Evolutionary conservation across 2,888 invertebrate species (phyloP), one percentile per base, ranked within the genome.

Genomic region (Lordiphosa andalusiaca): DNA sequence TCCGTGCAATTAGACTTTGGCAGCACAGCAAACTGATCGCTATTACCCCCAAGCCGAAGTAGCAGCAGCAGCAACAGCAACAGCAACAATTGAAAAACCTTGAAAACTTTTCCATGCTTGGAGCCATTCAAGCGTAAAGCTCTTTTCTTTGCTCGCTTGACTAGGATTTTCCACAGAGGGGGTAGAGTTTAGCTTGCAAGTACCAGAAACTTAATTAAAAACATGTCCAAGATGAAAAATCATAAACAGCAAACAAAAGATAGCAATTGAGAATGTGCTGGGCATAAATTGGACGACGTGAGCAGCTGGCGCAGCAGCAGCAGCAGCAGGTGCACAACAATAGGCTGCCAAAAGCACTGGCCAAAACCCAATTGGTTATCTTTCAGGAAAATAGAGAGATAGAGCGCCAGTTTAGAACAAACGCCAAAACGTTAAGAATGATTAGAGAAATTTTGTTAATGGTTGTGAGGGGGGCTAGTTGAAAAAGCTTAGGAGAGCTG

Each of bases 1-100:
- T 81, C 80, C 80, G 71, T 75, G 80, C 80, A 81, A 81, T 81
- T 81, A 81, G 80, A 84, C 71, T 84, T 81, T 84, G 78, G 84
- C 77, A 78, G 75, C 72, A 63, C 42, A 51, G 49, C 48, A 50
- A 69, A 68, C 66, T 73, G 80, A 75, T 84, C 82, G 71, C 67
- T 60, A 69, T 69, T 70, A 62, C 53, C 56, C 42, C 23, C 19
- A 25, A 10, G n/a, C 44, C 25, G 9, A 42, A 25, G 30, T 13
- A 44, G 16, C 13, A 13, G 10, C 10, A 33, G 16, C 13, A 25
- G 7, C 42, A 25, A 6, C 19, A 16, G 21, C 48, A 38, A 37
- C 37, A 37, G 12, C 51, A 57, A 46, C 73, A 56, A 57, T 44
- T 53, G 56, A 42, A 50, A 55, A 72, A 68, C 74, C 72, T 71